A percentile compares a stretch with the other conserved stretches of the same genome.
These are phyloP conservation scores for Tenualosa thibaudeaui DNA, from an alignment of 2,797 vertebrate genomes.

Conservation along the genomic window DNA sequence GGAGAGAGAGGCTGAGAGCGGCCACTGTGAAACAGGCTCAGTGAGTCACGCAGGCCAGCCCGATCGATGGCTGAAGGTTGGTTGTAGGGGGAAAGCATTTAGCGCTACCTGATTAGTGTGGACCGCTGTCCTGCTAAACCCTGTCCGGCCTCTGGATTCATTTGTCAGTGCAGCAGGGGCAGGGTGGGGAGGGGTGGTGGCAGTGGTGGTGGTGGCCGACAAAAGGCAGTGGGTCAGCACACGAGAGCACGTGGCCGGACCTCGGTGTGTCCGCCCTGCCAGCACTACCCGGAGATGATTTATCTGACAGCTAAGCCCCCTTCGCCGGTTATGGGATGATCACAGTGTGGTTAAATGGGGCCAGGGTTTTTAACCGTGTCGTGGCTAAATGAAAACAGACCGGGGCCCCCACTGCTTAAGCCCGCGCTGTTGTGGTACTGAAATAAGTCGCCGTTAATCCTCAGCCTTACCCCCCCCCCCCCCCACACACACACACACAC, in stretches of 20 bases:
- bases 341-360: conserved; percentile 11
- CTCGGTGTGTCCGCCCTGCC: background rate
- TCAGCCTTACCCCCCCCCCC: background rate
- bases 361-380: background rate
- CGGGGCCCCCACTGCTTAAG: background rate
- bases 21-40: conserved; percentile 45
- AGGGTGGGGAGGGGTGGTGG: background rate
- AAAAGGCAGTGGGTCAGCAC: conserved; percentile 20
- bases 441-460: conserved; percentile 6
- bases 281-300: background rate
- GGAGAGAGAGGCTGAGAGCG: conserved; percentile 28
- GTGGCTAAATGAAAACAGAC: conserved; percentile 16
- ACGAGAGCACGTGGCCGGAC: background rate
- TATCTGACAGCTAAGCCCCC: conserved; percentile 15
- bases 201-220: background rate
- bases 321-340: background rate
- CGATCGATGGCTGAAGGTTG: conserved; percentile 62
- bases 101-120: conserved; percentile 60
- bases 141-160: conserved; percentile 38
- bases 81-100: conserved; percentile 57
- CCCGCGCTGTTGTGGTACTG: conserved; percentile 4
- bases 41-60: conserved; percentile 33
- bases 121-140: conserved; percentile 36
- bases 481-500: background rate
- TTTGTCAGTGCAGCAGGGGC: conserved; percentile 36